A percentile compares a stretch with the other conserved stretches of the same genome.
Evolutionary conservation across 1,140 invertebrate species (phyloP).

Genomic region (Panagrolaimus sp.): DNA sequence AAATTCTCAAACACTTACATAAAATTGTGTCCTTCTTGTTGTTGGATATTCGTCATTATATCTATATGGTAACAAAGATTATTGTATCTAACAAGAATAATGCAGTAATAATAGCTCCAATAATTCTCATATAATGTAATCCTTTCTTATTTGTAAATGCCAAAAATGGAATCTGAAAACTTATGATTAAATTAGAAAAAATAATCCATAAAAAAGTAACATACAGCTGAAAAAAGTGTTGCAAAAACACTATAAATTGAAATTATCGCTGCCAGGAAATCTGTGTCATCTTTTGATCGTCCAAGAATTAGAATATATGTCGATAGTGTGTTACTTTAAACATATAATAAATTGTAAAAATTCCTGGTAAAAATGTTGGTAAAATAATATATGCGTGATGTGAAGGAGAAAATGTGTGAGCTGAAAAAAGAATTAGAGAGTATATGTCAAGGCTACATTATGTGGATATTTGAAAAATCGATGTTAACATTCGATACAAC

Average conservation of each 20-base stretch:
- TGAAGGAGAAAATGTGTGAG: neutral
- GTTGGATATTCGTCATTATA: slow-evolving; percentile 5
- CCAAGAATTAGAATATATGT: neutral
- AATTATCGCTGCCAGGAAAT: neutral
- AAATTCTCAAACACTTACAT: neutral
- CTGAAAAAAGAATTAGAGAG: neutral
- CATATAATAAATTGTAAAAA: neutral
- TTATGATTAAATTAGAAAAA: no score
- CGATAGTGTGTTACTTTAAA: neutral
- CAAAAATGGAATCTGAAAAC: neutral
- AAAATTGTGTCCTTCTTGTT: slow-evolving; percentile 1
- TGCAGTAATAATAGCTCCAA: neutral
- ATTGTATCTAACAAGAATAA: neutral
- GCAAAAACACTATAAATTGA: neutral
- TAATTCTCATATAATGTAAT: neutral
- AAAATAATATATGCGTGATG: neutral
- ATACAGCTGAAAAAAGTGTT: no score
- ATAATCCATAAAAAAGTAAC: no score
- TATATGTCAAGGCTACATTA: no score
- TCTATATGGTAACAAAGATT: slow-evolving; percentile 1
- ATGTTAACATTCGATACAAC: no score
- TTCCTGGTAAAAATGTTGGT: neutral
- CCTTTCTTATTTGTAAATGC: neutral
- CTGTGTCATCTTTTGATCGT: slow-evolving; percentile 7
- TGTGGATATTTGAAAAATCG: no score